Percentiles rank a stretch among this genome's conserved stretches.
phyloP scores from a whole-genome alignment of 2,113 vertebrate species.

The Cebidichthys violaceus region DNA sequence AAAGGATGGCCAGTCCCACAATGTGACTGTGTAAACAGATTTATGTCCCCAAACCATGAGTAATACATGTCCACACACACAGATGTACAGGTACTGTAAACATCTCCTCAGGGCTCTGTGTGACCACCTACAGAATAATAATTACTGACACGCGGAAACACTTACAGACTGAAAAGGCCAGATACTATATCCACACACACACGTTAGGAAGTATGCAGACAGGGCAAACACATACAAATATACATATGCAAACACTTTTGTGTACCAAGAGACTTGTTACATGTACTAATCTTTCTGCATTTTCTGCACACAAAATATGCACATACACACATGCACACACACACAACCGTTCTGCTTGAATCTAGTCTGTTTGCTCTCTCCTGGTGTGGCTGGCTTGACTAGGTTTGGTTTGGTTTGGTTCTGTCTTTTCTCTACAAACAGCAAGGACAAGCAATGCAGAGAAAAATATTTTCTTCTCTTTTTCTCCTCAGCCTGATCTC shows the following conservation, averaged over 20 bases:
- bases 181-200: conserved; percentile 9
- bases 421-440: conserved; percentile 28
- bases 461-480: not conserved
- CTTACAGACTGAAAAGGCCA: conserved; percentile 45
- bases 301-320: conserved; percentile 36
- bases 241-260: conserved; percentile 60
- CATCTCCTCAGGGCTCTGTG: conserved; percentile 34
- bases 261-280: conserved; percentile 21
- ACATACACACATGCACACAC: conserved; percentile 23
- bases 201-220: conserved; percentile 3
- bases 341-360: not conserved
- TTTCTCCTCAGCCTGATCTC: conserved; percentile 8
- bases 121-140: conserved; percentile 65
- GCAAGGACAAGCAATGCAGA: conserved; percentile 7
- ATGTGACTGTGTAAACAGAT: not conserved
- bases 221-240: conserved; percentile 17
- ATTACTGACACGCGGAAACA: conserved; percentile 69
- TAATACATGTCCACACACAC: not conserved
- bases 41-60: not conserved
- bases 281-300: conserved; percentile 6
- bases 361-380: conserved; percentile 35
- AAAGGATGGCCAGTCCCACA: too few relatives aligned
- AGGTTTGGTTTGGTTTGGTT: conserved; percentile 17
- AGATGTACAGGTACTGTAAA: conserved; percentile 36
- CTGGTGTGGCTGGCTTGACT: conserved; percentile 20